Base-by-base conservation (phyloP, 1,140 invertebrate genomes). In the Drosophila takahashii region DNA sequence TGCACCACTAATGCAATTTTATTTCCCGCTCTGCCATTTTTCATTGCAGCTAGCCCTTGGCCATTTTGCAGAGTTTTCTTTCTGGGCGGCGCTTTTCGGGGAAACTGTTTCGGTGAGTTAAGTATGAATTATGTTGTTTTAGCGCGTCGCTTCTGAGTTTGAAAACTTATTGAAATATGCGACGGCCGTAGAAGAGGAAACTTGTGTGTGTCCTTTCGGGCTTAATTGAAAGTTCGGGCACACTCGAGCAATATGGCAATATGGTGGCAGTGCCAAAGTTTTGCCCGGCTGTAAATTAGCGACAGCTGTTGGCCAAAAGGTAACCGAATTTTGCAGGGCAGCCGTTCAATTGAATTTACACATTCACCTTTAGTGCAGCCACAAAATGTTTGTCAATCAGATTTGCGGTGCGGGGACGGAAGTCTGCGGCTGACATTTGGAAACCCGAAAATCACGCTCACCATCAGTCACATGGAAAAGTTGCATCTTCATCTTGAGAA, bases 51-150 rank as follows among this genome's bases (percentile, higher is more conserved):
- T 45, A 54, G 39, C 64, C 29, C 41, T 45, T 27, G 34, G 22
- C 79, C 32, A 48, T 61, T 61, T 77, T 48, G 45, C 60, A 54
- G 47, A 27, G 53, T 39, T 75, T 77, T 34, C 29, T 54, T 56
- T 77, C 51, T 51, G 67, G 56, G 37, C 69, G 70, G 57, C 42
- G 18, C 27, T 42, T 67, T 67, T 64, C 53, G 64, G 58, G 75
- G 61, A 86, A 86, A 86, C 83, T 86, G 79, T 89, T 89, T 87
- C 57, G 84, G 84, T 89, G 73, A 89, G 84, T 89, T 89, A 89
- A 89, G 84, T 89, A 89, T 89, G 84, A 89, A 89, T 89, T 89
- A 89, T 89, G 84, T 84, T 89, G 79, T 89, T 84, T 80, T 80
- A 84, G 72, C 75, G 59, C 57, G 29, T 64, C 42, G 61, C 54